A percentile compares a stretch with the other conserved stretches of the same genome.
These are phyloP conservation scores for Sphenopsis melanotis DNA, from an alignment of 2,797 vertebrate species.

Conservation along the genomic window DNA sequence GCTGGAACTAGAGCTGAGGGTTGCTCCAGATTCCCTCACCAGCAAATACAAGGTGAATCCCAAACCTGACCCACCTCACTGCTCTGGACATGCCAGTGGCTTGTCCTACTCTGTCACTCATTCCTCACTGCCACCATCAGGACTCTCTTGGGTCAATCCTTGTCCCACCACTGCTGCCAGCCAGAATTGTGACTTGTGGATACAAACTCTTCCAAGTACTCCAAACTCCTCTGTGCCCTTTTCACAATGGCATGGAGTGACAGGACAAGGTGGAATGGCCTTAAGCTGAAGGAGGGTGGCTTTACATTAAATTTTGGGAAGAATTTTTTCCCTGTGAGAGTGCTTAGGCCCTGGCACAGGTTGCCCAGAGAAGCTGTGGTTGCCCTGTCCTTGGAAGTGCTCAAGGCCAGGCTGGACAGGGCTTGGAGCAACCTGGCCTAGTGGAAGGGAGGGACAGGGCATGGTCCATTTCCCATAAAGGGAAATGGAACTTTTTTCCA, in stretches of 20 bases:
- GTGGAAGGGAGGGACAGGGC: not conserved
- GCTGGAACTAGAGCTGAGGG: not conserved
- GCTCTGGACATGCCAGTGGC: rapidly evolving
- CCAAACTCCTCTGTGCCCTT: not conserved
- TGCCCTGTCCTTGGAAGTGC: not conserved
- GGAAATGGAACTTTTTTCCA: not conserved
- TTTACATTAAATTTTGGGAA: not conserved
- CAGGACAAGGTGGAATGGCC: not conserved
- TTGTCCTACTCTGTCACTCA: not conserved
- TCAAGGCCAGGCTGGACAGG: not conserved
- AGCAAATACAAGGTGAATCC: not conserved
- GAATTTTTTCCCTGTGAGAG: not conserved
- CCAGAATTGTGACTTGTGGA: not conserved
- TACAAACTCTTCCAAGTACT: not conserved
- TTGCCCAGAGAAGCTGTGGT: not conserved
- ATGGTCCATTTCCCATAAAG: not conserved
- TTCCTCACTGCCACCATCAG: not conserved
- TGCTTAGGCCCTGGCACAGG: not conserved
- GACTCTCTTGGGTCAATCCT: not conserved
- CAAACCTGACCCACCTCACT: not conserved
- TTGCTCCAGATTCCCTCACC: not conserved
- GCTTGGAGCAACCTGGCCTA: not conserved
- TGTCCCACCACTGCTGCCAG: not conserved
- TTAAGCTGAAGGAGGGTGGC: not conserved
- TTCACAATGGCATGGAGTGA: not conserved